These are phyloP conservation scores for Baronia brevicornis DNA, from an alignment of 2,888 invertebrate species.

Conservation along the genomic window DNA sequence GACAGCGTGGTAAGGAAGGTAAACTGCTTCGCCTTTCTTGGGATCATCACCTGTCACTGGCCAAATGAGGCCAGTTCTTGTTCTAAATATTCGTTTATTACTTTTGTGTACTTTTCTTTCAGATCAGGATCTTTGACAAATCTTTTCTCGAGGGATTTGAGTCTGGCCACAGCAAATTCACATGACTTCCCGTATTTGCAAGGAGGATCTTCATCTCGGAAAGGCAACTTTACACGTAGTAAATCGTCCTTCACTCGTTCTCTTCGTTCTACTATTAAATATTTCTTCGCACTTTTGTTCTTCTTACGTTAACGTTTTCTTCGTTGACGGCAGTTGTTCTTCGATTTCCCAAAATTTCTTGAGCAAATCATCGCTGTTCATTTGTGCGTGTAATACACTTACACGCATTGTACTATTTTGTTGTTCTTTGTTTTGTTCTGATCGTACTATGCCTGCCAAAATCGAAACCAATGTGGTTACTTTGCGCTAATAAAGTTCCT, in stretches of 20 bases:
- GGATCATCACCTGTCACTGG: constrained; percentile 7
- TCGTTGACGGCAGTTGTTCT: constrained; percentile 11
- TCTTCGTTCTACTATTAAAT: constrained; percentile 13
- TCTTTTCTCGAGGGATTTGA: constrained; percentile 16
- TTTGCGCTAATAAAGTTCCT: too few relatives aligned
- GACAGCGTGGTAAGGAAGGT: constrained; percentile 30
- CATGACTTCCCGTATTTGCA: constrained; percentile 15
- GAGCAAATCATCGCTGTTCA: constrained; percentile 15
- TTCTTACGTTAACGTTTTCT: constrained; percentile 16
- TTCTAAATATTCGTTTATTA: constrained; percentile 21
- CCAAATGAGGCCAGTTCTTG: constrained; percentile 21
- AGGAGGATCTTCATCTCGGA: constrained; percentile 13
- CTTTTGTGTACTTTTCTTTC: constrained; percentile 18
- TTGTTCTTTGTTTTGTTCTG: too few relatives aligned
- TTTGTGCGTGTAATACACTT: constrained; percentile 10
- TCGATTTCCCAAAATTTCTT: constrained; percentile 24
- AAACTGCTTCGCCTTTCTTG: constrained; percentile 14
- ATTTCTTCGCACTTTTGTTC: constrained; percentile 19
- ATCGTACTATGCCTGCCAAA: too few relatives aligned
- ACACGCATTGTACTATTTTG: neutral
- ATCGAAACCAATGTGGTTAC: too few relatives aligned
- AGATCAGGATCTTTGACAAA: constrained; percentile 15
- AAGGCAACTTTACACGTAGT: constrained; percentile 21
- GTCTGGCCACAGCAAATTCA: constrained; percentile 17
- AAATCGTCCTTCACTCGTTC: constrained; percentile 18